Evolutionary conservation across 2,888 invertebrate genomes (phyloP).

Genomic region (Drosophila emarginata): DNA sequence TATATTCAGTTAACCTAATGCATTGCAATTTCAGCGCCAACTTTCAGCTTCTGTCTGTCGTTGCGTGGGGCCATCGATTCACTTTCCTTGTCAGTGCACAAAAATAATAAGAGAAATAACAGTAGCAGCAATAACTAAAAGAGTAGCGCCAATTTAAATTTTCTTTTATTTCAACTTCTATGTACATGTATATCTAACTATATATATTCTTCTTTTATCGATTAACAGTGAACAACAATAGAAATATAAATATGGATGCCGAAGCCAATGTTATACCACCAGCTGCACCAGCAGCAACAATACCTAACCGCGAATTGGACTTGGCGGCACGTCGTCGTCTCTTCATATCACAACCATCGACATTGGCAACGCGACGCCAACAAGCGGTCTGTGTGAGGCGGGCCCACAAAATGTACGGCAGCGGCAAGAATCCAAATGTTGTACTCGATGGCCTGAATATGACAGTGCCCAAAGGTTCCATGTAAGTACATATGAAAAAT

Average conservation of each 20-base stretch:
- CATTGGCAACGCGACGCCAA: conserved; percentile 87
- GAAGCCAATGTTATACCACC: conserved; percentile 82
- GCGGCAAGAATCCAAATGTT: conserved; percentile 89
- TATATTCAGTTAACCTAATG: neutral
- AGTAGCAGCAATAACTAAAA: conserved; percentile 23
- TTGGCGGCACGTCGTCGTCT: conserved; percentile 84
- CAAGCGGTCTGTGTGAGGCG: conserved; percentile 93
- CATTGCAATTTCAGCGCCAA: conserved; percentile 4
- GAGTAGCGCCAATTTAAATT: conserved; percentile 57
- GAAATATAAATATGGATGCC: conserved; percentile 77
- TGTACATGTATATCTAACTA: neutral
- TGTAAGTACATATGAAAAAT: conserved; percentile 85
- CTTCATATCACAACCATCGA: conserved; percentile 87
- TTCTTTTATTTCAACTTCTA: conserved; percentile 47
- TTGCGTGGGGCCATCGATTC: conserved; percentile 57
- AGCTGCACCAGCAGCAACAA: conserved; percentile 63
- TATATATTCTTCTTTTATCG: conserved; percentile 29
- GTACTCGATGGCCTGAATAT: conserved; percentile 94
- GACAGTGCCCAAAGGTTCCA: conserved; percentile 94
- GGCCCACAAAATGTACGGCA: conserved; percentile 93
- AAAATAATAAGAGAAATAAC: conserved; percentile 17
- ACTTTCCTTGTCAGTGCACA: conserved; percentile 66
- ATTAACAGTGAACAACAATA: conserved; percentile 18
- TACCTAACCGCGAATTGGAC: conserved; percentile 82
- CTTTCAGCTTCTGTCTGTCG: conserved; percentile 10